These are phyloP conservation scores for Geopemphigus sp. DNA, from an alignment of 1,140 invertebrate genomes.

Conservation along the genomic window DNA sequence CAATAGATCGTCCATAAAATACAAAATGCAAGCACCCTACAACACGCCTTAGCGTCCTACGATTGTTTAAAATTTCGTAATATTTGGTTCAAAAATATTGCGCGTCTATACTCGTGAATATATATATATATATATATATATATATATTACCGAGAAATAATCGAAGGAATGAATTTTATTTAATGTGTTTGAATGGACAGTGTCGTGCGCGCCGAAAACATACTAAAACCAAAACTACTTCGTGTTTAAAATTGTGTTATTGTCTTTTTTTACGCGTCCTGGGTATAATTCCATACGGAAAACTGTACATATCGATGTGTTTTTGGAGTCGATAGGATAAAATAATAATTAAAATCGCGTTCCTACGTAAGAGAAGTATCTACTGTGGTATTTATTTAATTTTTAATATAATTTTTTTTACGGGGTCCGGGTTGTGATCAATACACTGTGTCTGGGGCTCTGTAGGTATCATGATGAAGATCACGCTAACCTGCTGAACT, in stretches of 20 bases:
- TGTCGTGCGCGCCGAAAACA: not conserved
- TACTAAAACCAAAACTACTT: not conserved
- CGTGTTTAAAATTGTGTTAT: slow-evolving; percentile 41
- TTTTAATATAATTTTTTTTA: slow-evolving; percentile 39
- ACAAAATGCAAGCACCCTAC: slow-evolving; percentile 13
- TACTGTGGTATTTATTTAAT: slow-evolving; percentile 42
- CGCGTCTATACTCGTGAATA: no score
- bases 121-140: no score
- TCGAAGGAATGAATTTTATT: not conserved
- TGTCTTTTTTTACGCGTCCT: slow-evolving; percentile 42
- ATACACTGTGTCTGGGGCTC: slow-evolving; percentile 44
- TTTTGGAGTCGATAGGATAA: slow-evolving; percentile 48
- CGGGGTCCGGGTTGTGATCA: slow-evolving; percentile 42
- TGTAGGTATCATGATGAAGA: slow-evolving; percentile 92
- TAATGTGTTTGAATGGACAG: slow-evolving; percentile 14
- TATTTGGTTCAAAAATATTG: not conserved
- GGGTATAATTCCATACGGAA: not conserved
- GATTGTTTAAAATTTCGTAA: slow-evolving; percentile 8
- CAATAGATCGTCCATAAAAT: not conserved
- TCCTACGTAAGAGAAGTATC: not conserved
- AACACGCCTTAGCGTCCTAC: not conserved
- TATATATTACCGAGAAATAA: not conserved
- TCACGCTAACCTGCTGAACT: slow-evolving; percentile 95
- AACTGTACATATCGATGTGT: slow-evolving; percentile 48
- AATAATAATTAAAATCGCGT: slow-evolving; percentile 22